Conservation (phyloP, 2,888 invertebrate genomes). For the Pharmacophagus antenor region DNA sequence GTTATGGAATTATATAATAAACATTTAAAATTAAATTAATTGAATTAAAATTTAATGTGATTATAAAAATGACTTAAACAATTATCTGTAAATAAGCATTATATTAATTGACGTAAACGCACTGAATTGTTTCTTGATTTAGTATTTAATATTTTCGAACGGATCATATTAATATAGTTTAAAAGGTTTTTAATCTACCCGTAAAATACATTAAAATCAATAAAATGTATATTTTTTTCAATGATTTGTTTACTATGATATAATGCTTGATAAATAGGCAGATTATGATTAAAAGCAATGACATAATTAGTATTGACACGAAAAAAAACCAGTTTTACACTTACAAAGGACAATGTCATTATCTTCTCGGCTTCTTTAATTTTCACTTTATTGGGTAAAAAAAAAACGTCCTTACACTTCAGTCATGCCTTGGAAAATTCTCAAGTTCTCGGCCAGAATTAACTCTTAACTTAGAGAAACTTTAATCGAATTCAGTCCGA, state of each 20-base stretch:
- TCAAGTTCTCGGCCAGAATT: constrained; percentile 14
- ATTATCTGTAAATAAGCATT: not conserved
- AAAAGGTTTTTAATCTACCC: too few relatives aligned
- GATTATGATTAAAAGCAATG: too few relatives aligned
- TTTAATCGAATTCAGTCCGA: constrained; percentile 33
- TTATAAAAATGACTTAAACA: not conserved
- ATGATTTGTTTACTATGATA: too few relatives aligned
- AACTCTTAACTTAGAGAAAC: constrained; percentile 41
- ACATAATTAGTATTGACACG: not conserved
- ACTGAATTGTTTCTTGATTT: not conserved
- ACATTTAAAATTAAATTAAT: not conserved
- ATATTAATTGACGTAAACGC: constrained; percentile 3
- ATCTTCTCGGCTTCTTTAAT: constrained; percentile 58
- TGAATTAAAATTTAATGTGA: not conserved
- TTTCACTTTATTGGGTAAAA: constrained; percentile 50
- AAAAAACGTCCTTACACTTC: constrained; percentile 41
- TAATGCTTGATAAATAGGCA: too few relatives aligned
- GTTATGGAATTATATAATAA: not conserved
- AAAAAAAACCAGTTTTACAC: constrained; percentile 43
- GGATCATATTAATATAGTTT: not conserved
- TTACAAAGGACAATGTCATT: constrained; percentile 80
- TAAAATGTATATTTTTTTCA: too few relatives aligned
- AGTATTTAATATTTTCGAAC: not conserved
- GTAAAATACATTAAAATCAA: too few relatives aligned
- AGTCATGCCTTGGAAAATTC: constrained; percentile 46